phyloP scores from a whole-genome alignment of 2,888 invertebrate species.

The Synanthedon vespiformis region DNA sequence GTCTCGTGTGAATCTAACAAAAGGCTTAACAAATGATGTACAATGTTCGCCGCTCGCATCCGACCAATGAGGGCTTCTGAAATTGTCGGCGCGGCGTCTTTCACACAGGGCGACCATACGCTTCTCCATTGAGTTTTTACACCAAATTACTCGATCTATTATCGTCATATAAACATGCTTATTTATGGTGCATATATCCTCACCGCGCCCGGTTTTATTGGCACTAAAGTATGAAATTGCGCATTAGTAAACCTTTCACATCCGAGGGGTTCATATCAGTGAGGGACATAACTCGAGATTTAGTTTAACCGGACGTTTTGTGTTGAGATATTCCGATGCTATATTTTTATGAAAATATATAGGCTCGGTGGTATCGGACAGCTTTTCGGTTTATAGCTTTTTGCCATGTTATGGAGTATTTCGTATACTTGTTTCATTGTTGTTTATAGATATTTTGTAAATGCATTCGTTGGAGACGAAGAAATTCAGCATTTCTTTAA shows the following conservation, averaged over 20 bases:
- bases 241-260: slow-evolving; percentile 61
- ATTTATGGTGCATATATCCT: slow-evolving; percentile 48
- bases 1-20: slow-evolving; percentile 5
- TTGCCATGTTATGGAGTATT: slow-evolving; percentile 37
- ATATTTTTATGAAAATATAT: slow-evolving; percentile 52
- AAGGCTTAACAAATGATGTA: slow-evolving; percentile 15
- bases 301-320: slow-evolving; percentile 50
- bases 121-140: slow-evolving; percentile 42
- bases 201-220: slow-evolving; percentile 49
- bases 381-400: slow-evolving; percentile 43
- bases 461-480: too few species aligned
- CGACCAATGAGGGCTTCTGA: slow-evolving; percentile 31
- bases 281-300: slow-evolving; percentile 51
- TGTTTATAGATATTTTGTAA: too few species aligned
- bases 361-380: slow-evolving; percentile 30
- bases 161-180: slow-evolving; percentile 50
- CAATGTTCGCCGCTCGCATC: slow-evolving; percentile 22
- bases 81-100: slow-evolving; percentile 16
- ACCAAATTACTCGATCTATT: slow-evolving; percentile 59
- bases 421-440: too few species aligned
- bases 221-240: slow-evolving; percentile 61
- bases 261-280: slow-evolving; percentile 41
- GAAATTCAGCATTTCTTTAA: too few species aligned
- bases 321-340: slow-evolving; percentile 18
- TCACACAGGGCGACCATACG: slow-evolving; percentile 22